These are phyloP conservation scores for Drosophila niveifrons DNA, from an alignment of 2,888 invertebrate species.

Conservation along the genomic window DNA sequence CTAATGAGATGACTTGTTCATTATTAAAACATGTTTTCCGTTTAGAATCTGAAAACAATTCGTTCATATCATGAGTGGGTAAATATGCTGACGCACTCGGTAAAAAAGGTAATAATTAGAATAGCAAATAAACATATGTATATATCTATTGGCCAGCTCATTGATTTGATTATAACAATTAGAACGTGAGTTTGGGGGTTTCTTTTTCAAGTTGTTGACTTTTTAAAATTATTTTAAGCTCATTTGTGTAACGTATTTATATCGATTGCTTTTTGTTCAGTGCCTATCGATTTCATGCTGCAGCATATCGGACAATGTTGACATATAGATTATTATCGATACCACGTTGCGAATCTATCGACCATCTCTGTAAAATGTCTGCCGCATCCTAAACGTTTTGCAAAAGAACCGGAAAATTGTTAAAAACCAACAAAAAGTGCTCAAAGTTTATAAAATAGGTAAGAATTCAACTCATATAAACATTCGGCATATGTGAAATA, in stretches of 20 bases:
- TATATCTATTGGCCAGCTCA: conserved; percentile 37
- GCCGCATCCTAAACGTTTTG: conserved; percentile 78
- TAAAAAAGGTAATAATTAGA: conserved; percentile 38
- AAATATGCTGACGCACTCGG: conserved; percentile 44
- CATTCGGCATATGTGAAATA: neutral
- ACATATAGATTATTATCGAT: conserved; percentile 28
- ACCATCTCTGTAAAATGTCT: conserved; percentile 64
- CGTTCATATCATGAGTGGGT: conserved; percentile 4
- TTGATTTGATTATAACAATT: conserved; percentile 52
- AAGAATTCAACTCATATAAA: conserved; percentile 18
- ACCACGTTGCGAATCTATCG: conserved; percentile 27
- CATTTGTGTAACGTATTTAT: conserved; percentile 14
- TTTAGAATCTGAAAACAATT: conserved; percentile 10
- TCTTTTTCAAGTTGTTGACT: conserved; percentile 29
- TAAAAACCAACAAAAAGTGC: conserved; percentile 44
- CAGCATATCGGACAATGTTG: neutral
- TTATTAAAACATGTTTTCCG: conserved; percentile 32
- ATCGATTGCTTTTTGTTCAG: conserved; percentile 15
- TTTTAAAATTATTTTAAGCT: conserved; percentile 26
- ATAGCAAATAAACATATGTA: conserved; percentile 33
- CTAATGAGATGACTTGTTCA: conserved; percentile 24
- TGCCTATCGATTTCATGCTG: neutral
- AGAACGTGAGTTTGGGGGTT: conserved; percentile 41
- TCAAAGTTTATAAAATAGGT: conserved; percentile 47
- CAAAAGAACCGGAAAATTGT: conserved; percentile 64